These are phyloP conservation scores for Labrus mixtus DNA, from an alignment of 2,113 vertebrate species.

Conservation along the genomic window DNA sequence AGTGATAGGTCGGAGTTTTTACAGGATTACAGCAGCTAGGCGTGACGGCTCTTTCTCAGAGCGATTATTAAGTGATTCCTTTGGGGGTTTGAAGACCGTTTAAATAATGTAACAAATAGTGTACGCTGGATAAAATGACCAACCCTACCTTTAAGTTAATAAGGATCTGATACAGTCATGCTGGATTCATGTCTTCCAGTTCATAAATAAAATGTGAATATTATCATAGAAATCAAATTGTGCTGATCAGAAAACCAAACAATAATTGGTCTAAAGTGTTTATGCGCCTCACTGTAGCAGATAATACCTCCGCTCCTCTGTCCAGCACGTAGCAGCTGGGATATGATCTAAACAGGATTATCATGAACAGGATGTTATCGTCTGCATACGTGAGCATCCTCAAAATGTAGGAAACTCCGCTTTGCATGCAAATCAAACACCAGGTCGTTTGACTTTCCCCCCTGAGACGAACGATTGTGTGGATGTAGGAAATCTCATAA, in stretches of 20 bases:
- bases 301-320: slow-evolving; percentile 44
- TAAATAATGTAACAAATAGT: neutral
- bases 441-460: slow-evolving; percentile 37
- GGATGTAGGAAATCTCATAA: slow-evolving; percentile 4
- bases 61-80: too few relatives aligned
- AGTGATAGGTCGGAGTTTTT: too few relatives aligned
- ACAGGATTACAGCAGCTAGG: too few relatives aligned
- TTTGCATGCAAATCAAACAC: slow-evolving; percentile 47
- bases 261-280: slow-evolving; percentile 57
- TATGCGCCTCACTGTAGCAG: slow-evolving; percentile 41
- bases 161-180: neutral
- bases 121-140: too few relatives aligned
- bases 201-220: slow-evolving; percentile 5
- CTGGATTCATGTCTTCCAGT: neutral
- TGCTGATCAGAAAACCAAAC: slow-evolving; percentile 40
- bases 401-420: slow-evolving; percentile 25
- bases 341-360: slow-evolving; percentile 34
- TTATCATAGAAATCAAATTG: slow-evolving; percentile 27
- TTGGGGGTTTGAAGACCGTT: too few relatives aligned
- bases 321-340: slow-evolving; percentile 32
- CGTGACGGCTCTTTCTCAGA: too few relatives aligned
- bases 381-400: slow-evolving; percentile 40
- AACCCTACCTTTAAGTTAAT: neutral
- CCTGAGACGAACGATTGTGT: slow-evolving; percentile 16
- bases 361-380: slow-evolving; percentile 47